Percentiles rank a stretch among this genome's conserved stretches.
Evolutionary conservation across 2,113 vertebrate species (phyloP).

Genomic region (Micromys minutus): DNA sequence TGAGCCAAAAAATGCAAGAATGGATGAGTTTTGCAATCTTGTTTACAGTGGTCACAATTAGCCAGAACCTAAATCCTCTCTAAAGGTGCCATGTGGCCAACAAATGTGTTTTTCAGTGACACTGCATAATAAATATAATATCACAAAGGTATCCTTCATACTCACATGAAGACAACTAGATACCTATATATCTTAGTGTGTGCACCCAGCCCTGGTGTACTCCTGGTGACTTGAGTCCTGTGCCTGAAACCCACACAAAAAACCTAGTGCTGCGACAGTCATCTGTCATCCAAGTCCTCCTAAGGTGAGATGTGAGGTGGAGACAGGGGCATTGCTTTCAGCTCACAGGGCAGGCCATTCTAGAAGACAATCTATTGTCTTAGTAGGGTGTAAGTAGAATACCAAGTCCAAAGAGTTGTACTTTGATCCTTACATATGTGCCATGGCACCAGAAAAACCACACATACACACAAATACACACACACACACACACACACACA

Average conservation of each 20-base stretch:
- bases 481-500: not conserved
- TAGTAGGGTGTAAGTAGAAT: not conserved
- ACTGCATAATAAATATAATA: not conserved
- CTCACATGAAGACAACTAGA: not conserved
- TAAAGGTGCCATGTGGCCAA: not conserved
- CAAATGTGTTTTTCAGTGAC: not conserved
- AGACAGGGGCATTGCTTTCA: not conserved
- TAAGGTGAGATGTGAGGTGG: not conserved
- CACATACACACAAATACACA: not conserved
- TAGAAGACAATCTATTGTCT: no score
- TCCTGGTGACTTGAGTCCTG: not conserved
- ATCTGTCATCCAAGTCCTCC: not conserved
- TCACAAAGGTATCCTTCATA: not conserved
- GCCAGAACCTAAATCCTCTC: not conserved
- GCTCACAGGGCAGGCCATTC: not conserved
- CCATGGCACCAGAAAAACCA: not conserved
- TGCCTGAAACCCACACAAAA: not conserved
- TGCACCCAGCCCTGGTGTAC: not conserved
- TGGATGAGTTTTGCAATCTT: not conserved
- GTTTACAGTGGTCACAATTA: not conserved
- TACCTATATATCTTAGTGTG: not conserved
- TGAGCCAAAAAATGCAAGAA: not conserved
- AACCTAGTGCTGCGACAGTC: not conserved
- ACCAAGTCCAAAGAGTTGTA: not conserved
- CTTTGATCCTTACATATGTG: not conserved